Percentiles rank a stretch among this genome's conserved stretches.
Conservation (phyloP, 2,797 vertebrate species). For the Tangara arthus region DNA sequence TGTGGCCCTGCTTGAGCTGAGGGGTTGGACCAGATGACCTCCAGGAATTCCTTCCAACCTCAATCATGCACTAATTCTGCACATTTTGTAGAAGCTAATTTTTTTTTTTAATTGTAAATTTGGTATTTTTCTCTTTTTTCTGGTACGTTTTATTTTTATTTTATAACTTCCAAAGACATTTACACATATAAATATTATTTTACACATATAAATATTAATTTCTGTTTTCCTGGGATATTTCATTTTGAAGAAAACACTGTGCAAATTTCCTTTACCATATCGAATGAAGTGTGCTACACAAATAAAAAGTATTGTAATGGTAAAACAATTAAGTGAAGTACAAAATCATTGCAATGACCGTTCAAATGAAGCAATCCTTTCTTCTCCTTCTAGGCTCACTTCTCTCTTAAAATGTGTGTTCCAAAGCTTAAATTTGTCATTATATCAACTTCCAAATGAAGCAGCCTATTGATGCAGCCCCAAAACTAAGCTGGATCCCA, state of each 20-base stretch:
- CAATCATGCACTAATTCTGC: background rate
- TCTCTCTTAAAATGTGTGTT: background rate
- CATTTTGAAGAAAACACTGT: background rate
- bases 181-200: background rate
- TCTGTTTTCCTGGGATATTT: background rate
- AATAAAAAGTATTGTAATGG: background rate
- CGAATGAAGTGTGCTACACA: background rate
- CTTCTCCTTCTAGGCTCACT: background rate
- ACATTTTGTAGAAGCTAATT: background rate
- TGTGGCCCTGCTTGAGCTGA: background rate
- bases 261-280: background rate
- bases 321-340: background rate
- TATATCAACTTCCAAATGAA: background rate
- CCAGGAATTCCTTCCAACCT: background rate
- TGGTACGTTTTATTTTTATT: background rate
- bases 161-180: background rate
- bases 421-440: background rate
- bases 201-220: background rate
- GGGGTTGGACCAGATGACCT: background rate
- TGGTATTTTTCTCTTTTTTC: background rate
- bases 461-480: background rate
- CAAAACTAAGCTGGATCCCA: background rate
- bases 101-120: background rate
- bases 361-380: background rate
- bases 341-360: accelerated